Evolutionary conservation across 2,113 vertebrate genomes (phyloP), one percentile per base, ranked within the genome.

Genomic region (Camelus bactrianus): DNA sequence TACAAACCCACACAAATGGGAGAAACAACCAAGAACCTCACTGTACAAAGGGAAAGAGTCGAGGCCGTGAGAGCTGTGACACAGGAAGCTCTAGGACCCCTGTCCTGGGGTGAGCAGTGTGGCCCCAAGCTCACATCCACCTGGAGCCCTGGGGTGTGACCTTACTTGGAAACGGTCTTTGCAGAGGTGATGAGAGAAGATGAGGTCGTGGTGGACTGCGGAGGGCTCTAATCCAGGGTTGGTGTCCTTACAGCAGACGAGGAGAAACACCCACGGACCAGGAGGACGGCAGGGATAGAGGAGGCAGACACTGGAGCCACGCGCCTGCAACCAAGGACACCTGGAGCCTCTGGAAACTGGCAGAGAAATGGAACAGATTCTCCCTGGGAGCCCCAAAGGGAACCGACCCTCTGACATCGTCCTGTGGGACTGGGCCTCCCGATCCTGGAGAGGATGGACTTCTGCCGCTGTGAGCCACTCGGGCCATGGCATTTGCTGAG

Each of bases 261-360:
- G 19, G 17, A 52, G 32, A 16, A 10, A 12, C 5, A 56, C 17
- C 20, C 22, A 2, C 7, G 13, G 19, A 5, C 19, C 0, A 1
- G 35, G 72, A 38, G 4, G 19, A 24, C 67, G 35, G n/a, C n/a
- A 1, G 3, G 35, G 22, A 24, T 0, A 5, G 8, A 0, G 0
- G 72, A 54, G 12, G 0, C 50, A 4, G 60, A 24, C 9, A 14
- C 7, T 20, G 42, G 24, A 52, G 46, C 2, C n/a, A 17, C 16
- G 46, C 3, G 28, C 3, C 48, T 8, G 20, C 3, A 26, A 4
- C 50, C 0, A 1, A 65, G 11, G 28, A 20, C 15, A 13, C 1
- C 2, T 0, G 4, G 11, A 30, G n/a, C 16, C 20, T 15, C 46
- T 4, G 6, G 17, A 32, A 6, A 5, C 54, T 12, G 28, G 20